Evolutionary conservation across 1,140 invertebrate species (phyloP), one percentile per base, ranked within the genome.

Genomic region (Mactra quadrangularis): DNA sequence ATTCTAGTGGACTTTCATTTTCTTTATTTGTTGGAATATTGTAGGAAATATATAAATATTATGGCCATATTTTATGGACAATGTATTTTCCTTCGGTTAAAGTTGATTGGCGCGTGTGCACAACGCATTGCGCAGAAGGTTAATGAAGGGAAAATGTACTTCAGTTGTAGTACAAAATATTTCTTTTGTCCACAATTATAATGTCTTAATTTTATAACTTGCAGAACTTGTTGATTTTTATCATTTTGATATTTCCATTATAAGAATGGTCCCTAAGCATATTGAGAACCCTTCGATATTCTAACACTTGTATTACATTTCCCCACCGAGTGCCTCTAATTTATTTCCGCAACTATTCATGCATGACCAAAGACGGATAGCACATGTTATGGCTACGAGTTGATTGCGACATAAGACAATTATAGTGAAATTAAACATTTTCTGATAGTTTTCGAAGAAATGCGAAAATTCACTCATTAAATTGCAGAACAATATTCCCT

Each of bases 261-360:
- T 9, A 6, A 9, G 4, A 13, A 27, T 15, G 15, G 19, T 47
- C 9, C 9, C 9, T 47, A 47, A 47, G 45, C 45, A 47, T 47
- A 27, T 11, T 57, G 25, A 22, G 9, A 17, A 64, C 33, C 11
- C 11, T 64, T 64, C 31, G 15, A 6, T 6, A 64, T 31, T 29
- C 11, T 15, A 35, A 29, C 31, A 64, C 7, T 31, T 22, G 25
- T 22, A 9, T 55, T 6, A 55, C 64, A n/a, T 13, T n/a, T 41
- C 4, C 11, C 72, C 57, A 29, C 27, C 17, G 17, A 19, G 38
- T 25, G 22, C 72, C 72, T 60, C 71, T 75, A 75, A 75, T 75
- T 75, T 75, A 75, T 75, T 75, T 75, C 72, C 72, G 72, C 57
- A 53, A 57, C 41, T 50, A 75, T 60, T 75, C 31, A 47, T 60